Percentiles rank a stretch among this genome's conserved stretches.
phyloP scores from a whole-genome alignment of 2,113 vertebrate genomes.

The Lampris megalopsis region DNA sequence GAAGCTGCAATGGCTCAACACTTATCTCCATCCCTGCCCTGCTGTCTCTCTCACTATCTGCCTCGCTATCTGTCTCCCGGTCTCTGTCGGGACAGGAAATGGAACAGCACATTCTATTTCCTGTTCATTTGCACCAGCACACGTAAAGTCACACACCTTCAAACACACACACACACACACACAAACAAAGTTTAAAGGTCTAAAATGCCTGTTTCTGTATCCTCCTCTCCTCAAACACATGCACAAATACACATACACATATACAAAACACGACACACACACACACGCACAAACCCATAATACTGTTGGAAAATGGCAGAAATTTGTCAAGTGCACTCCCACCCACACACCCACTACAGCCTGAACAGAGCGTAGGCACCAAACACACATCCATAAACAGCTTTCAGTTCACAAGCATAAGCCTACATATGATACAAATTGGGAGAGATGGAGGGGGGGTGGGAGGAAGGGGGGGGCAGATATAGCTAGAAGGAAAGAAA shows the following conservation, averaged over 20 bases:
- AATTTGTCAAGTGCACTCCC: no score
- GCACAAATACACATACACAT: background rate
- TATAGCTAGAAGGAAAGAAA: background rate
- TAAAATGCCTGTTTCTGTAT: background rate
- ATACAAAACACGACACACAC: background rate
- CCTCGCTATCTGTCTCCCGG: no score
- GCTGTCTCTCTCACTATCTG: no score
- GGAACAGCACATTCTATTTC: background rate
- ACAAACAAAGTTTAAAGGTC: background rate
- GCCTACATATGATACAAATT: no score
- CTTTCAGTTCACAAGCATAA: no score
- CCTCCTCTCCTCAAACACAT: background rate
- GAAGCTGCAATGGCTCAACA: no score
- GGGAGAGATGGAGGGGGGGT: background rate
- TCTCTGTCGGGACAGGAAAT: no score
- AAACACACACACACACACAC: slow-evolving; percentile 2
- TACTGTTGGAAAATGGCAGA: no score
- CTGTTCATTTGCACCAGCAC: background rate
- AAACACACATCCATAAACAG: no score
- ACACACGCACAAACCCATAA: background rate
- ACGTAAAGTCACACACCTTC: background rate
- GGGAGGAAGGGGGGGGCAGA: background rate
- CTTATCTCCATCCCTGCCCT: no score
- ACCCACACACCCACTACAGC: no score
- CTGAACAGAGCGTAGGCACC: no score